These are phyloP conservation scores for Hypercompe scribonia DNA, from an alignment of 2,888 invertebrate species.

Conservation along the genomic window DNA sequence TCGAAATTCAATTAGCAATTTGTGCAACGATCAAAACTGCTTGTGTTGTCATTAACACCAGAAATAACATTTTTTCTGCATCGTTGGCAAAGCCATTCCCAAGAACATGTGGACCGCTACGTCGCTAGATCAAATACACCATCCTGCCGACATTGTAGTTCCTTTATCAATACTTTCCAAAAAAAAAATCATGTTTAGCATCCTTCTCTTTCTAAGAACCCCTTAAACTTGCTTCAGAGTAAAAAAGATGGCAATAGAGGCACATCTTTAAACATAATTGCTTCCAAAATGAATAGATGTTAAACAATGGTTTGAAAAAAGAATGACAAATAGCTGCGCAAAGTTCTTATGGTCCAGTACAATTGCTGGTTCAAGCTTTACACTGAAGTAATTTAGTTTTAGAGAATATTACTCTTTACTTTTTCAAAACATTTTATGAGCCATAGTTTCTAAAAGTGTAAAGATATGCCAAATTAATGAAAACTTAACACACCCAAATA, in stretches of 20 bases:
- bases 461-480: not conserved
- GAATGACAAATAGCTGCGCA: conserved; percentile 64
- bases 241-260: conserved; percentile 61
- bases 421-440: conserved; percentile 3
- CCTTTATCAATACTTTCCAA: conserved; percentile 78
- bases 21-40: conserved; percentile 64
- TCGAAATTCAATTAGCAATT: conserved; percentile 21
- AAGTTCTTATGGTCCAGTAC: conserved; percentile 49
- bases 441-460: not conserved
- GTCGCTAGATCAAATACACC: conserved; percentile 85
- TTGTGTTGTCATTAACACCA: conserved; percentile 54
- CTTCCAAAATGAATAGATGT: conserved; percentile 77
- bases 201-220: conserved; percentile 66
- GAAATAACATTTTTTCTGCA: conserved; percentile 82
- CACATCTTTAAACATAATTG: conserved; percentile 75
- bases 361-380: conserved; percentile 48
- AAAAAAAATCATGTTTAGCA: conserved; percentile 70
- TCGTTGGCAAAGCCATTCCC: conserved; percentile 82
- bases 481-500: not conserved
- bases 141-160: conserved; percentile 84
- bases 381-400: conserved; percentile 20
- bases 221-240: conserved; percentile 38
- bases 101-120: conserved; percentile 85
- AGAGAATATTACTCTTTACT: conserved; percentile 22
- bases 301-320: conserved; percentile 70